Base-by-base conservation (phyloP, 1,140 invertebrate species). In the Scaptomyza pallida region DNA sequence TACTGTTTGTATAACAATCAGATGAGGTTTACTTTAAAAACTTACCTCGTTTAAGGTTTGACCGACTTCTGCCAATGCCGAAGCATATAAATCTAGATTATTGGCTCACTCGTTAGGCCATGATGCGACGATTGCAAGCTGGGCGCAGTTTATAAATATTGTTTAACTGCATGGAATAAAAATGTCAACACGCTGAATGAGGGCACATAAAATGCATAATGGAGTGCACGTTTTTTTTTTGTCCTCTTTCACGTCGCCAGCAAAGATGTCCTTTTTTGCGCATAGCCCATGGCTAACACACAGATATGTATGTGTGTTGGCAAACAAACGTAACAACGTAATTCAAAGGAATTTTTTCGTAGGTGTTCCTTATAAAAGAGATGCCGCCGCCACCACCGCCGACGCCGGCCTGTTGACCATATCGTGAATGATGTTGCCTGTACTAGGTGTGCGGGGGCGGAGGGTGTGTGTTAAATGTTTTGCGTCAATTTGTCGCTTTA, bases 401-500 rank as follows among this genome's bases (percentile, higher is more conserved):
- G 50, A 30, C 37, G 21, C 13, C 26, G 30, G 9, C 45, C 48
- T 68, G 70, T 74, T 77, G 76, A 79, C 80, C 75, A 74, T 62
- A 60, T 65, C 50, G 45, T 63, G 44, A 16, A 15, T 47, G 50
- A 19, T 44, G 41, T 12, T 21, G 23, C 8, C 10, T 21, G 43
- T 45, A 10, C 41, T 12, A 15, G 9, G 23, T 5, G 21, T 35
- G 33, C n/a, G n/a, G 40, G 55, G 57, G 35, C 4, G 23, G 40
- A 45, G 52, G 33, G 54, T 52, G 63, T 64, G 80, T 75, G 80
- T 86, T 85, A 86, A 88, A 86, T 88, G 78, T 86, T 86, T 81
- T 86, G 82, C 82, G 75, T 82, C 82, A 86, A 86, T 86, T 88
- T 88, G 82, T 78, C 78, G 82, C 81, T 76, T 77, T 74, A 74